Evolutionary conservation across 2,113 vertebrate species (phyloP), one percentile per base, ranked within the genome.

Genomic region (Nettapus auritus): DNA sequence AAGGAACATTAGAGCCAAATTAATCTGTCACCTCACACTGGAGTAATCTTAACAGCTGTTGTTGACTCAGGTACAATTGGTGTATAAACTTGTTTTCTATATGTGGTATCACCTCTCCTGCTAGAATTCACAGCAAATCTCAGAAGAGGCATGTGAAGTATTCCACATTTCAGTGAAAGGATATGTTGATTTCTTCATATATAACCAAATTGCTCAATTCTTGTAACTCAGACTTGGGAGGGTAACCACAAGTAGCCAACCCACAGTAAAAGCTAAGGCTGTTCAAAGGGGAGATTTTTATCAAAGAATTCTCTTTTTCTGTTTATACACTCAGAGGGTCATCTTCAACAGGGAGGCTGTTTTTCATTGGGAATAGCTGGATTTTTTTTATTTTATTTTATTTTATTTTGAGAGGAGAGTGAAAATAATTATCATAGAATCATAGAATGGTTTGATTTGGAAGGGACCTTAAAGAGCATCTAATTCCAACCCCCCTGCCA

Each of bases 1-100:
- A 88, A 91, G 56, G 75, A 95, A 86, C 55, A 36, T 86, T 90
- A 74, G 31, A 81, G 64, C 53, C 40, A 62, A 86, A 69, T 95
- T 83, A 88, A 67, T 63, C 50, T 86, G 40, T 82, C 70, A 38
- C 66, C 55, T 87, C 55, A 13, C 68, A 70, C 53, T 59, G 36
- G n/a, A 74, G 18, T 82, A 57, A 74, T 88, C 36, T 44, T 69
- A 57, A 42, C 29, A 74, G 46, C n/a, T 63, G 4, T 73, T 94
- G 40, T 70, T 56, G 83, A 13, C 28, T 74, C 60, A 25, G 50
- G 84, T 85, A 36, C 44, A 82, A 82, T 69, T 22, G 14, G 13
- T 34, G 3, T 38, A 15, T 42, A 87, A 52, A 20, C 2, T 71
- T 36, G 46, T 50, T 57, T 46, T 53, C 21, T 68, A 53, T 11